Evolutionary conservation across 2,888 invertebrate species (phyloP), one percentile per base, ranked within the genome.

Genomic region (Tinea semifulvella): DNA sequence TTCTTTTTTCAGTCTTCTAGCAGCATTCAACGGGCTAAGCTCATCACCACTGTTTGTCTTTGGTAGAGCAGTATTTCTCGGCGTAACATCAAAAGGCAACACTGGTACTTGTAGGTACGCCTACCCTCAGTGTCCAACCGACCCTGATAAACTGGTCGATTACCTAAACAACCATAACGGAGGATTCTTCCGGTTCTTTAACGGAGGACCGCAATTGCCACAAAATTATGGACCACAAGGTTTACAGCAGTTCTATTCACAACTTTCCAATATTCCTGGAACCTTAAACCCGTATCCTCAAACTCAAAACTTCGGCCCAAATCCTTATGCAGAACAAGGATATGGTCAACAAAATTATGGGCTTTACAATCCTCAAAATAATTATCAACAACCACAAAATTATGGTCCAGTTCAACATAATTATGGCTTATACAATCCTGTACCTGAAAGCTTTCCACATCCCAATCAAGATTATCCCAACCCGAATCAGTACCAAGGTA

Each of bases 121-220:
- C 7, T 93, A 91, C 58, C 85, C 89, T 0, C 81, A 81, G 43
- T 93, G 93, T 57, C 93, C 93, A 0, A 84, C 83, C 40, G 88
- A 90, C 60, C 84, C 90, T 20, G 87, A 88, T 51, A 84, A 86
- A 52, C 82, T 93, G 7, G 84, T 92, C 26, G 79, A 88, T 61
- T 93, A 93, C 62, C 74, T 93, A 43, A 93, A 93, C 71, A 93
- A 92, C 65, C 88, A 93, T 60, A 91, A 92, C 46, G 93, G 93
- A 28, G 93, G 93, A 1, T 91, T 93, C 68, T 93, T 92, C 61
- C 82, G 90, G 49, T 91, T 90, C 61, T 92, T 92, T 59, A 87
- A 84, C 49, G 82, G 82, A 25, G 57, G 81, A 31, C 82, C 82
- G 44, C 63, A 67, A 46, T 45, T 44, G 5, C 46, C 43, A 4